Percentiles rank a stretch among this genome's conserved stretches.
Conservation (phyloP, 1,140 invertebrate genomes). For the Gonioctena quinquepunctata region DNA sequence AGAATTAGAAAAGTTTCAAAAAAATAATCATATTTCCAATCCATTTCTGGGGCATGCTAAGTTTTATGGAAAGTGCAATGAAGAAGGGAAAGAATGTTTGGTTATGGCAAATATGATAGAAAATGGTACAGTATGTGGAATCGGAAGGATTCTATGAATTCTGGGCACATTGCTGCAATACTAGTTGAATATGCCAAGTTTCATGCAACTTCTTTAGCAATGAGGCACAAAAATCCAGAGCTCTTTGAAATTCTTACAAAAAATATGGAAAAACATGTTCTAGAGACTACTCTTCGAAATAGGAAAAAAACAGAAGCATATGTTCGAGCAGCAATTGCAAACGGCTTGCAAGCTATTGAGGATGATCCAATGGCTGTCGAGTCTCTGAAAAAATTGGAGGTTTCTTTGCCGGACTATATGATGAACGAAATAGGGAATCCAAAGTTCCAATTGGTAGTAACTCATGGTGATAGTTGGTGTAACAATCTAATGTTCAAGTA, state of each 20-base stretch:
- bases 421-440: background rate
- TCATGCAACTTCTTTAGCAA: constrained; percentile 60
- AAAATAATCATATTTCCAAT: constrained; percentile 25
- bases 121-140: constrained; percentile 57
- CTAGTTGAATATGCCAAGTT: constrained; percentile 60
- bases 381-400: background rate
- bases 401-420: background rate
- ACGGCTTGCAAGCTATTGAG: background rate
- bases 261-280: constrained; percentile 15
- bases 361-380: background rate
- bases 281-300: background rate
- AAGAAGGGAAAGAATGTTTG: constrained; percentile 55
- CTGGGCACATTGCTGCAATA: constrained; percentile 56
- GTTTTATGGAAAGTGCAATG: constrained; percentile 44
- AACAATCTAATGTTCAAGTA: constrained; percentile 64
- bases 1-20: constrained; percentile 30
- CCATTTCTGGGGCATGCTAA: constrained; percentile 41
- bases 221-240: constrained; percentile 55
- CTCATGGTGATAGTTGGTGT: constrained; percentile 62
- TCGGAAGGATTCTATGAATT: constrained; percentile 55
- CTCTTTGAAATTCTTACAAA: constrained; percentile 40
- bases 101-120: constrained; percentile 61
- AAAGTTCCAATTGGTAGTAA: constrained; percentile 47
- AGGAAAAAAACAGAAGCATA: background rate
- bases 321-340: background rate